Evolutionary conservation across 2,797 vertebrate genomes (phyloP).

Genomic region (Cryptoprocta ferox): DNA sequence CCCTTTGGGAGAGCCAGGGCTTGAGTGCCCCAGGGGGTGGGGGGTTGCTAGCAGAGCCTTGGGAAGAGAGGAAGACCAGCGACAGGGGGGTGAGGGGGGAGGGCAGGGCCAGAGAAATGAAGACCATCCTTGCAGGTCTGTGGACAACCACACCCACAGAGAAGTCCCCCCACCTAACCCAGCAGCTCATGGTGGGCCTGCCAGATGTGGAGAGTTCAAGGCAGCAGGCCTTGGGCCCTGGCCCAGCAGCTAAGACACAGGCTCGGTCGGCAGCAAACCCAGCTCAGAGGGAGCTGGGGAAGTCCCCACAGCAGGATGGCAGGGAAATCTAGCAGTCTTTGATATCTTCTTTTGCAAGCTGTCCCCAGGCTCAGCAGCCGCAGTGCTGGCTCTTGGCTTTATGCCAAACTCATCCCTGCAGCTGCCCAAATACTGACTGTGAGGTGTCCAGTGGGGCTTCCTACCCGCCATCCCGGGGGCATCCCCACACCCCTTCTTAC

Average conservation of each 20-base stretch:
- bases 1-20: background rate
- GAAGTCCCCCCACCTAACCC: background rate
- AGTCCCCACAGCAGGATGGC: constrained; percentile 6
- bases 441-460: background rate
- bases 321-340: background rate
- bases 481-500: constrained; percentile 81
- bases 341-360: constrained; percentile 59
- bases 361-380: constrained; percentile 59
- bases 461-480: background rate
- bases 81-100: too few relatives aligned
- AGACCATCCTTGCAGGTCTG: background rate
- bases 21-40: background rate
- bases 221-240: background rate
- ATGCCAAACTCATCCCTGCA: constrained; percentile 63
- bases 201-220: background rate
- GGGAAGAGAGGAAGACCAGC: background rate
- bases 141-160: background rate
- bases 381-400: constrained; percentile 69
- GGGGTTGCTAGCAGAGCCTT: background rate
- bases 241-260: background rate
- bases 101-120: background rate
- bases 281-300: background rate
- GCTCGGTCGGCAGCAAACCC: background rate
- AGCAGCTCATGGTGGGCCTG: background rate
- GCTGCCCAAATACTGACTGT: constrained; percentile 48